Evolutionary conservation across 1,140 invertebrate species (phyloP).

Genomic region (Branchinecta lynchi): DNA sequence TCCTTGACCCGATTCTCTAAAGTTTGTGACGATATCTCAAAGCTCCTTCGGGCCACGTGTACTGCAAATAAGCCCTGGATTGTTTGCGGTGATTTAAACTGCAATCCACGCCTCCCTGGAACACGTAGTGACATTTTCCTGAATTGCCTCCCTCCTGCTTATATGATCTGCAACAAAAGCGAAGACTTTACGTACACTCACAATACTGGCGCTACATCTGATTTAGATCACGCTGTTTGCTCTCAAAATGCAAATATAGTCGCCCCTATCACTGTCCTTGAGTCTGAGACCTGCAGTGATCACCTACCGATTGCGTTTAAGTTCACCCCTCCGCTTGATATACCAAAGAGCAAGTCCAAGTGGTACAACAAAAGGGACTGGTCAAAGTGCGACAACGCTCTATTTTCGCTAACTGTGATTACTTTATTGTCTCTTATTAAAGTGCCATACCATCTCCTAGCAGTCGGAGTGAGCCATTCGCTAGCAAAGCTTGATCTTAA

Average conservation of each 20-base stretch:
- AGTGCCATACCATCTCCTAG: conserved; percentile 2
- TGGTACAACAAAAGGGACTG: conserved; percentile 8
- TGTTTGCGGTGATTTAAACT: conserved; percentile 4
- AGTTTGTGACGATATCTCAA: conserved; percentile 11
- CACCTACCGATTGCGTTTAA: conserved; percentile 3
- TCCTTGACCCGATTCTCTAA: conserved; percentile 2
- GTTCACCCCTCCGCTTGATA: neutral
- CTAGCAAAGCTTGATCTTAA: neutral
- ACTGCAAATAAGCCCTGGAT: conserved; percentile 2
- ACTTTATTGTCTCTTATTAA: conserved; percentile 9
- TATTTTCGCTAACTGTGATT: conserved; percentile 7
- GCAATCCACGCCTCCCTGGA: conserved; percentile 5
- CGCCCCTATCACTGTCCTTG: neutral
- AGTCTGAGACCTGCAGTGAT: conserved; percentile 1
- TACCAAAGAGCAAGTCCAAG: neutral
- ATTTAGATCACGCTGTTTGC: conserved; percentile 3
- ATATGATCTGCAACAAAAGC: conserved; percentile 10
- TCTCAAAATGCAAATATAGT: conserved; percentile 3
- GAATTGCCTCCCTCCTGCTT: conserved; percentile 6
- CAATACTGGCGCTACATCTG: conserved; percentile 10
- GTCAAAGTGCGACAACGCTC: conserved; percentile 8
- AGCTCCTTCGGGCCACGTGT: conserved; percentile 8
- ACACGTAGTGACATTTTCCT: conserved; percentile 4
- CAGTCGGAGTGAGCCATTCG: conserved; percentile 10
- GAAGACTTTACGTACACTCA: conserved; percentile 4